These are phyloP conservation scores for Sprattus sprattus DNA, from an alignment of 2,113 vertebrate species.

Conservation along the genomic window DNA sequence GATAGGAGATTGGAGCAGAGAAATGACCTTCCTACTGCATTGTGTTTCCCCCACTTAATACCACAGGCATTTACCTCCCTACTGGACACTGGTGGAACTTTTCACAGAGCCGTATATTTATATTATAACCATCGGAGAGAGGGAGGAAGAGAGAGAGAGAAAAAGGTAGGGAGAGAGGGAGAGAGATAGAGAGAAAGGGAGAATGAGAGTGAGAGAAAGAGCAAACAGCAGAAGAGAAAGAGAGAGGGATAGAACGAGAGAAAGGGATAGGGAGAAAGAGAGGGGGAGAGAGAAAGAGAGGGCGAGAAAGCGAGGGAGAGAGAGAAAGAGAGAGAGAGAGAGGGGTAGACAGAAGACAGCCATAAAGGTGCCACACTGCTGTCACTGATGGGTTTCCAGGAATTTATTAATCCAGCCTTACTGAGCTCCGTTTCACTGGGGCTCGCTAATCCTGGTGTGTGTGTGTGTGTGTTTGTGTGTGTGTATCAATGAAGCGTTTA, in stretches of 20 bases:
- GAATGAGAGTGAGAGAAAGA: neutral
- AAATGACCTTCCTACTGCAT: no score
- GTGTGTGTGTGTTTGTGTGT: neutral
- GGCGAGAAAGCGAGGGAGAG: neutral
- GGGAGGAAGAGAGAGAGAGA: no score
- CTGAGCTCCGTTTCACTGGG: neutral
- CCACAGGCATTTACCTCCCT: no score
- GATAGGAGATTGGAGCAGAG: no score
- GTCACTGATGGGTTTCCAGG: neutral
- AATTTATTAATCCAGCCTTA: neutral
- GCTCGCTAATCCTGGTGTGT: neutral
- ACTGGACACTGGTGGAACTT: no score
- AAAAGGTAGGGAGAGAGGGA: no score
- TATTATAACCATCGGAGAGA: no score
- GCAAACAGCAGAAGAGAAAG: no score
- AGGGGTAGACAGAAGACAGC: neutral
- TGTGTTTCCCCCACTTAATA: no score
- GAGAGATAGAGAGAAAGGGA: neutral
- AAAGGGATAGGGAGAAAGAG: no score
- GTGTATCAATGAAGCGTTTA: neutral
- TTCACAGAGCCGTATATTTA: no score
- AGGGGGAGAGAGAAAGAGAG: neutral
- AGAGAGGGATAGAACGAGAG: neutral
- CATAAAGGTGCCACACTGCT: conserved; percentile 3
- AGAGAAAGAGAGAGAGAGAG: conserved; percentile 5